These are phyloP conservation scores for Argentina silus DNA, from an alignment of 2,797 vertebrate species.

Conservation along the genomic window DNA sequence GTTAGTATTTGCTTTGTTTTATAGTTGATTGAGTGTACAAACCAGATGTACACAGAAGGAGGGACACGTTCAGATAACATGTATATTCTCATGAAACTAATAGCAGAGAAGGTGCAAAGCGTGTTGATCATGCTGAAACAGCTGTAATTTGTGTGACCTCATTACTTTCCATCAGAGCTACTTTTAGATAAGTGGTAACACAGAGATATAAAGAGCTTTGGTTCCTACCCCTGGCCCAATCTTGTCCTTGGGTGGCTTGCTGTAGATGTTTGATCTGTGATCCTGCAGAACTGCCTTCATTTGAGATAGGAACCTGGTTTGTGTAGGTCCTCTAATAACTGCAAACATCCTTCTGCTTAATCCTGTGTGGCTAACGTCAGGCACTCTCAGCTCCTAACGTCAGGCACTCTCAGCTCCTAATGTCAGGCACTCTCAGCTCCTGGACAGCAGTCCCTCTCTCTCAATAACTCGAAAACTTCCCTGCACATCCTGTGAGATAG, in stretches of 20 bases:
- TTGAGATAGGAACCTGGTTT: constrained; percentile 34
- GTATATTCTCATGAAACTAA: too few relatives aligned
- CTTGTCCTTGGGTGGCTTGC: constrained; percentile 78
- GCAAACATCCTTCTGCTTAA: constrained; percentile 61
- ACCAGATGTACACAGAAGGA: too few relatives aligned
- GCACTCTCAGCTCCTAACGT: constrained; percentile 20
- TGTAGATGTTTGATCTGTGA: constrained; percentile 65
- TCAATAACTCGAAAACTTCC: constrained; percentile 29
- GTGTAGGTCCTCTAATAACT: constrained; percentile 42
- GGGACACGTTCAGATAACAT: too few relatives aligned
- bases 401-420: constrained; percentile 26
- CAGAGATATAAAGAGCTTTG: constrained; percentile 22
- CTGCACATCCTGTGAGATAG: constrained; percentile 64
- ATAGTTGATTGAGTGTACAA: background rate
- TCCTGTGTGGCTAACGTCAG: constrained; percentile 20
- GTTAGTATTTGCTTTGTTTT: background rate
- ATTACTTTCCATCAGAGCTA: background rate
- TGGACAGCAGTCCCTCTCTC: constrained; percentile 29
- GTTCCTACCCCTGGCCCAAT: constrained; percentile 80
- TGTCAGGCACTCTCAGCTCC: constrained; percentile 23
- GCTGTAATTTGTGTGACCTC: constrained; percentile 4
- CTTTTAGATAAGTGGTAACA: background rate
- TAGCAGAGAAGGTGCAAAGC: too few relatives aligned
- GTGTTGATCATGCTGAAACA: background rate
- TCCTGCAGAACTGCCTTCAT: constrained; percentile 49